Evolutionary conservation across 2,797 vertebrate genomes (phyloP).

Genomic region (Crenichthys baileyi): DNA sequence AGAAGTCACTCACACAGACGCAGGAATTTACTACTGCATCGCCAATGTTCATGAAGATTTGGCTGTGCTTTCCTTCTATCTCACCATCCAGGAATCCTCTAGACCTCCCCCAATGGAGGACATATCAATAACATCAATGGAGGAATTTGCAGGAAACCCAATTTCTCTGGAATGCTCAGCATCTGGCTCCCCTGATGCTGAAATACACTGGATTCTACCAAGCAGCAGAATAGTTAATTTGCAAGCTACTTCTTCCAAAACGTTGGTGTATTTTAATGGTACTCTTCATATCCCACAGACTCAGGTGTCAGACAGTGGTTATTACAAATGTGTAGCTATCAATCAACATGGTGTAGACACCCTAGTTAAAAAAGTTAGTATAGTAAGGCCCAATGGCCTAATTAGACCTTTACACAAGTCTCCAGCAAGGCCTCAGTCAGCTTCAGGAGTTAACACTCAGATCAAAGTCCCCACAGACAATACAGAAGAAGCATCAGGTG

Average conservation of each 20-base stretch:
- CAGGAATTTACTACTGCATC: slow-evolving; percentile 88
- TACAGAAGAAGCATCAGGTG: slow-evolving; percentile 84
- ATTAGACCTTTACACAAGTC: slow-evolving; percentile 71
- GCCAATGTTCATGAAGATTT: slow-evolving; percentile 81
- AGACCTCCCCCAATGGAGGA: slow-evolving; percentile 69
- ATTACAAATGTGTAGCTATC: slow-evolving; percentile 89
- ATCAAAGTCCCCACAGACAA: slow-evolving; percentile 71
- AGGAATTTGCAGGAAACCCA: slow-evolving; percentile 75
- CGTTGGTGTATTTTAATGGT: slow-evolving; percentile 79
- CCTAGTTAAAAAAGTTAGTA: slow-evolving; percentile 74
- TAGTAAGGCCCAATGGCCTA: slow-evolving; percentile 73
- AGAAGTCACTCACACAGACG: slow-evolving; percentile 74
- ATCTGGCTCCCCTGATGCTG: slow-evolving; percentile 83
- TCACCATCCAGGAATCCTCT: slow-evolving; percentile 83
- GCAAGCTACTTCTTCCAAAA: slow-evolving; percentile 78
- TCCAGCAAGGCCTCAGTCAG: slow-evolving; percentile 72
- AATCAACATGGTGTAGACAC: slow-evolving; percentile 87
- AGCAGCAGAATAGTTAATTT: slow-evolving; percentile 70
- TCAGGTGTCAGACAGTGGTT: slow-evolving; percentile 82
- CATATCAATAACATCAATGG: slow-evolving; percentile 49
- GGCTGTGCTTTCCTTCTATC: slow-evolving; percentile 74
- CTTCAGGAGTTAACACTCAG: slow-evolving; percentile 75
- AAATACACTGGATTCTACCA: slow-evolving; percentile 90
- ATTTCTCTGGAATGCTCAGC: slow-evolving; percentile 81
- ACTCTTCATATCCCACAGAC: slow-evolving; percentile 81